Evolutionary conservation across 2,888 invertebrate genomes (phyloP), one percentile per base, ranked within the genome.

Genomic region (Dicranocentrus wangi): DNA sequence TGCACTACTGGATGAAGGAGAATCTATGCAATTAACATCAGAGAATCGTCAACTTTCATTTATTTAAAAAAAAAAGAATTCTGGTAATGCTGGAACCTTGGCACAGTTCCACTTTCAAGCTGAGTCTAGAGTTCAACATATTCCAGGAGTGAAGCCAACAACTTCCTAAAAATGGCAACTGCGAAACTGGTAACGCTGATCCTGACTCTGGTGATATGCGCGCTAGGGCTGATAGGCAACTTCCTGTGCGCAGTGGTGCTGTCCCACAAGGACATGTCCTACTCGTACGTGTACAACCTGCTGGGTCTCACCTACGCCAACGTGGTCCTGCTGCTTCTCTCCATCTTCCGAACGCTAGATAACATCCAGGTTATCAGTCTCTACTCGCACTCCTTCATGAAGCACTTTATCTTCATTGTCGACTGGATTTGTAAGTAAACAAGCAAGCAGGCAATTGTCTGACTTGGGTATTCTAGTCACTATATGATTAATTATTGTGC

Each of bases 351-450:
- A 27, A 77, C 77, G 3, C 51, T 77, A 23, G 61, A 53, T 1
- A 60, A 77, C 23, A 19, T 77, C 13, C 47, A 19, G 27, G 66
- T 65, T 15, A 21, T 51, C n/a, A 42, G 27, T 28, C n/a, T n/a
- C n/a, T n/a, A n/a, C n/a, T n/a, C n/a, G n/a, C n/a, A n/a, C n/a
- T n/a, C n/a, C n/a, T n/a, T n/a, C 32, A 32, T 32, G 3, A 10
- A 3, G 8, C 75, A 3, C 10, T 17, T 19, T 10, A 47, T 82
- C 15, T 82, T 82, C 39, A 21, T 82, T 19, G 71, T 63, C 75
- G 82, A 75, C 58, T 83, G 80, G 76, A 76, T 68, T 19, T 53
- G 82, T 79, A 75, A 82, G 70, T 66, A 43, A 8, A 28, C n/a
- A 39, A 17, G 55, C 1, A 15, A 10, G 15, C 21, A 25, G n/a